Evolutionary conservation across 1,140 invertebrate genomes (phyloP).

Genomic region (Subanguina moxae): DNA sequence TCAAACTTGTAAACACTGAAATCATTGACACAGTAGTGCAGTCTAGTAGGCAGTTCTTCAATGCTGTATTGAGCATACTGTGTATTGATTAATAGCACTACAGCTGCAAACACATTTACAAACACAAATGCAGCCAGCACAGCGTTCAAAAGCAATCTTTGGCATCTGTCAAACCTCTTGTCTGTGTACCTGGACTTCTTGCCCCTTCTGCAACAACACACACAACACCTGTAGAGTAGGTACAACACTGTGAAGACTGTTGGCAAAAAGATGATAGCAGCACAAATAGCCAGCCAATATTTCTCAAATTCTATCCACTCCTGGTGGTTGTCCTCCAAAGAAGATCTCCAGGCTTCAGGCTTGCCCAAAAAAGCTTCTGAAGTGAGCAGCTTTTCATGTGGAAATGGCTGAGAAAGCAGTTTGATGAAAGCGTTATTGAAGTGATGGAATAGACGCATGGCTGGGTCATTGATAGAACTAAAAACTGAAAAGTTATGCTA

Average conservation of each 20-base stretch:
- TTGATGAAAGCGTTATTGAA: conserved; percentile 44
- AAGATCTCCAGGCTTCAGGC: conserved; percentile 19
- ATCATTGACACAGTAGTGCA: conserved; percentile 55
- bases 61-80: conserved; percentile 55
- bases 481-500: no score
- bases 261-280: conserved; percentile 31
- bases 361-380: conserved; percentile 17
- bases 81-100: conserved; percentile 49
- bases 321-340: conserved; percentile 24
- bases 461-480: conserved; percentile 36
- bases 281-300: conserved; percentile 41
- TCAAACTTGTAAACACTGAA: conserved; percentile 54
- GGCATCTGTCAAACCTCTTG: conserved; percentile 43
- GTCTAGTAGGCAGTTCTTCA: conserved; percentile 49
- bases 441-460: conserved; percentile 45
- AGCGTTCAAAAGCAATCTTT: conserved; percentile 43
- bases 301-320: conserved; percentile 48
- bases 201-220: conserved; percentile 39
- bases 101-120: conserved; percentile 52
- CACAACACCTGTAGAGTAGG: conserved; percentile 46
- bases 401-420: conserved; percentile 41
- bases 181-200: conserved; percentile 33
- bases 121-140: conserved; percentile 43
- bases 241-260: conserved; percentile 41
- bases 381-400: conserved; percentile 32